Conservation (phyloP, 2,888 invertebrate species). For the Mesorhabditis spiculigera region DNA sequence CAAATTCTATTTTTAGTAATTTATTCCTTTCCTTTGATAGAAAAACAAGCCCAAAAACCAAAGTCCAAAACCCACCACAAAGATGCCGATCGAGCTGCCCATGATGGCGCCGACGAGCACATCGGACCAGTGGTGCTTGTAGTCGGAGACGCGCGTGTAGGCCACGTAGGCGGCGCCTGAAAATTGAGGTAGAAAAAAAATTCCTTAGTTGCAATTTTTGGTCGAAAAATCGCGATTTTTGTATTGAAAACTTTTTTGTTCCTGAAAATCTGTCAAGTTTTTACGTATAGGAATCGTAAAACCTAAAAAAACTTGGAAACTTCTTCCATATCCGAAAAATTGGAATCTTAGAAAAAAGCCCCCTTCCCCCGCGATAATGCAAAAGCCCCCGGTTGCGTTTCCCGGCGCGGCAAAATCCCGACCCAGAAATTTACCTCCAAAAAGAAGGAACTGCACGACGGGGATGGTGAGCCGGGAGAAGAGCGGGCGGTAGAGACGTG, state of each 20-base stretch:
- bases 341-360: background rate
- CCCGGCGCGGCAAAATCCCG: constrained; percentile 24
- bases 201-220: background rate
- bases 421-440: constrained; percentile 62
- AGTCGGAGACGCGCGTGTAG: constrained; percentile 44
- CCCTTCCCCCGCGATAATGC: too few relatives aligned
- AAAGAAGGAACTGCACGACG: constrained; percentile 76
- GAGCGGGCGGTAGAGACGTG: constrained; percentile 76
- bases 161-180: constrained; percentile 35
- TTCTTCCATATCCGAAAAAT: background rate
- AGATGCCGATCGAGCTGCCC: constrained; percentile 57
- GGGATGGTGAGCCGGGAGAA: constrained; percentile 76
- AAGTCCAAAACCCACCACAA: constrained; percentile 26
- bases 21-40: too few relatives aligned
- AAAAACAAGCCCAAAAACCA: background rate
- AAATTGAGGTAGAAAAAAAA: background rate
- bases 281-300: background rate
- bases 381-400: constrained; percentile 23
- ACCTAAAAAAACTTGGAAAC: background rate
- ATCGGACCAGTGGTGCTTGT: constrained; percentile 95
- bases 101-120: constrained; percentile 75
- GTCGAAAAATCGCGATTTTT: too few relatives aligned
- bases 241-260: constrained; percentile 7
- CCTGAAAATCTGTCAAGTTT: background rate
- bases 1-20: background rate